Base-by-base conservation (phyloP, 1,140 invertebrate species). In the Zaprionus africanus region DNA sequence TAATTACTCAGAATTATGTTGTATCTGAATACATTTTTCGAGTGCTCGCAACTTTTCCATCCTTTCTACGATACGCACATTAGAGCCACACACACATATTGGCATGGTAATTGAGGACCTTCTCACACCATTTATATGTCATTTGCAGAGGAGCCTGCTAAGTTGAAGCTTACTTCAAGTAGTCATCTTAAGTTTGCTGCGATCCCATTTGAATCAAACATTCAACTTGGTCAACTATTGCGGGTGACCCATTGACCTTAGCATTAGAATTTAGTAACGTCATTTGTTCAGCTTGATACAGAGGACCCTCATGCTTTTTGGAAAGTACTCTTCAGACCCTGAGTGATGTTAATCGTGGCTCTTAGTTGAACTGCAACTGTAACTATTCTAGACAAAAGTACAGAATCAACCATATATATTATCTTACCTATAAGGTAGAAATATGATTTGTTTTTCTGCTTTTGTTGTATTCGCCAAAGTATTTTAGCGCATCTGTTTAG, bases 81-180 rank as follows among this genome's bases (percentile, higher is more conserved):
- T 59, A 66, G 63, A 49, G 61, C 59, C 56, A 61, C 72, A 31
- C 11, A 34, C 64, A 31, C 11, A 66, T 73, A 75, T 81, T 87
- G 85, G 78, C 78, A 84, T 90, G 83, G 70, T 90, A 83, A 86
- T 86, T 73, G 83, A 87, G 71, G 62, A 78, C 76, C 83, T 88
- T 72, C 64, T 34, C 54, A 12, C 15, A 57, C 61, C 36, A 71
- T 76, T 64, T 65, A 36, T 28, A 68, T 65, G 62, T 75, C 83
- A 82, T 77, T 83, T 80, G 68, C 80, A 75, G 63, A 63, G 56
- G 51, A 36, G 59, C 38, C 41, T 60, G 54, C 79, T 70, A 76
- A 82, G n/a, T n/a, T n/a, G n/a, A n/a, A n/a, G 69, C 63, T 78
- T 83, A 63, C 53, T 80, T 83, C 80, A 75, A 87, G 84, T 80